Conservation (phyloP, 2,797 vertebrate genomes). For the Argya squamiceps region DNA sequence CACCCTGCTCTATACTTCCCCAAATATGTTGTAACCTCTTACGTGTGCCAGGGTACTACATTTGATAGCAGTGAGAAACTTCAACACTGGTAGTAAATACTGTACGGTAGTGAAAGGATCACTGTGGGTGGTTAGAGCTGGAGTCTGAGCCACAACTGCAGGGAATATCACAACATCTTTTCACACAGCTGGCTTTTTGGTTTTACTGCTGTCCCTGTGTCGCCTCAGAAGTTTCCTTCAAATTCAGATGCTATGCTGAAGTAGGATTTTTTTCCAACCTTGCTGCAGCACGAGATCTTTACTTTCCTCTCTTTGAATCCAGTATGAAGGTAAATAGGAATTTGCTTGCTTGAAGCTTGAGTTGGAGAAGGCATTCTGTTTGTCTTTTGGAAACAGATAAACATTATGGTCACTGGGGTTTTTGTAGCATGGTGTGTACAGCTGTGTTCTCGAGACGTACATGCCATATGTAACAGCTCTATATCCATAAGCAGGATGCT, state of each 20-base stretch:
- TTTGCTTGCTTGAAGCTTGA: neutral
- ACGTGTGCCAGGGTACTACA: neutral
- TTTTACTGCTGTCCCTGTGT: neutral
- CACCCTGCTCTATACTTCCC: rapidly evolving
- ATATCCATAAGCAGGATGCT: neutral
- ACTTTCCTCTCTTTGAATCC: neutral
- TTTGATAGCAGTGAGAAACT: neutral
- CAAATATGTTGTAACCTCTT: neutral
- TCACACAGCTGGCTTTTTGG: neutral
- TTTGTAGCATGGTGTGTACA: neutral
- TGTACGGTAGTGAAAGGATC: neutral
- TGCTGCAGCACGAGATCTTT: neutral
- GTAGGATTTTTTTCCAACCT: neutral
- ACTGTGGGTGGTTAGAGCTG: neutral
- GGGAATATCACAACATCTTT: neutral
- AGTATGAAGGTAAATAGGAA: neutral
- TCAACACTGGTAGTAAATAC: neutral
- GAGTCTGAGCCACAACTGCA: neutral
- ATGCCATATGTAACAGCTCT: rapidly evolving
- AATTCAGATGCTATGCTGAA: neutral
- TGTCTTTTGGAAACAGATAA: neutral
- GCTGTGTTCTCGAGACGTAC: rapidly evolving
- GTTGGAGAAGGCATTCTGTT: neutral
- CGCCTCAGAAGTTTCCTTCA: neutral
- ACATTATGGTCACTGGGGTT: neutral